phyloP scores from a whole-genome alignment of 2,888 invertebrate species.

The Brachyptera risi region DNA sequence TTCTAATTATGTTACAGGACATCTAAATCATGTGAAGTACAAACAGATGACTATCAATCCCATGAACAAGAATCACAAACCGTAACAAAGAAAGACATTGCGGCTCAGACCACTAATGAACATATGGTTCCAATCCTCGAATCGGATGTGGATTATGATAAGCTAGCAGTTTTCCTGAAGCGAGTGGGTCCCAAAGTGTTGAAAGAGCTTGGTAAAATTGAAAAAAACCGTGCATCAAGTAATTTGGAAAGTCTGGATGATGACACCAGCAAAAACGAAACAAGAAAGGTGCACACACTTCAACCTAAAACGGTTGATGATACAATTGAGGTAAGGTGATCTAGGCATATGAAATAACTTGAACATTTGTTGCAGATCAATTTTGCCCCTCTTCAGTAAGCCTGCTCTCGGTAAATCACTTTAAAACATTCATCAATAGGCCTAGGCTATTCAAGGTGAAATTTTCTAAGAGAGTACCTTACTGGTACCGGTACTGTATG shows the following conservation, averaged over 20 bases:
- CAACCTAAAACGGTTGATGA: slow-evolving; percentile 16
- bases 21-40: background rate
- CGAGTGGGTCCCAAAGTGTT: slow-evolving; percentile 28
- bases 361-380: no score
- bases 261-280: slow-evolving; percentile 14
- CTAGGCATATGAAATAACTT: background rate
- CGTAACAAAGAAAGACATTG: background rate
- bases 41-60: slow-evolving; percentile 9
- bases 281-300: slow-evolving; percentile 18
- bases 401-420: no score
- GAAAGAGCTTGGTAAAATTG: slow-evolving; percentile 28
- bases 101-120: slow-evolving; percentile 23
- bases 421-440: no score
- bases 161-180: slow-evolving; percentile 27
- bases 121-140: background rate
- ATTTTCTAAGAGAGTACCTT: no score
- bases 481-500: no score
- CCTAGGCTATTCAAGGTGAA: no score
- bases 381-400: no score
- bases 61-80: slow-evolving; percentile 16
- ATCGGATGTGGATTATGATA: slow-evolving; percentile 26
- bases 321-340: background rate
- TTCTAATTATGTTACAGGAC: slow-evolving; percentile 1
- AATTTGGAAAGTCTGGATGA: slow-evolving; percentile 20
- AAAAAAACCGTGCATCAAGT: slow-evolving; percentile 24